A percentile compares a stretch with the other conserved stretches of the same genome.
Conservation (phyloP, 2,797 vertebrate species). For the Coregonus sp. region DNA sequence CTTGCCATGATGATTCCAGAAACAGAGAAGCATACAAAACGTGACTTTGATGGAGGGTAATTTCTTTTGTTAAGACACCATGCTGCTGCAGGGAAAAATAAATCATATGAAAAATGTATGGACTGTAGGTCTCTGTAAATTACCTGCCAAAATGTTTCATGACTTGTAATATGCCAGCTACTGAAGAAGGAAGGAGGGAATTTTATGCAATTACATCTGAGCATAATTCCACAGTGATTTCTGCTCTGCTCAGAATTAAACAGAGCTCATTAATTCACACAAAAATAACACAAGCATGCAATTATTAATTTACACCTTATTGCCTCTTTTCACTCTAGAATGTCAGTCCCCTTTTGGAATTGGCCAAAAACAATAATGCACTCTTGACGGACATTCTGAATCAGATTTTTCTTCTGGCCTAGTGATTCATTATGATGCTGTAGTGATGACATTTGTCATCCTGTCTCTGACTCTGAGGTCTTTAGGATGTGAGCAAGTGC, state of each 20-base stretch:
- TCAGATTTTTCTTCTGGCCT: slow-evolving; percentile 2
- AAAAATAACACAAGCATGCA: slow-evolving; percentile 30
- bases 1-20: slow-evolving; percentile 31
- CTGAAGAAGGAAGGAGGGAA: slow-evolving; percentile 52
- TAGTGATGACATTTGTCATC: slow-evolving; percentile 6
- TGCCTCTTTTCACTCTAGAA: neutral
- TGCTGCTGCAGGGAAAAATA: slow-evolving; percentile 60
- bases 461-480: slow-evolving; percentile 1
- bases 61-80: slow-evolving; percentile 69
- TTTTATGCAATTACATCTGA: slow-evolving; percentile 22
- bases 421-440: slow-evolving; percentile 19
- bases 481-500: neutral
- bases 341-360: neutral
- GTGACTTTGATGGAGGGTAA: slow-evolving; percentile 49
- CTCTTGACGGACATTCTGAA: slow-evolving; percentile 3
- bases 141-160: slow-evolving; percentile 77
- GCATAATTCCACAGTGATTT: slow-evolving; percentile 19
- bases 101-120: slow-evolving; percentile 76
- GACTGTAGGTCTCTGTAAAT: slow-evolving; percentile 71
- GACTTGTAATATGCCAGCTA: slow-evolving; percentile 70
- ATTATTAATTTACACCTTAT: neutral
- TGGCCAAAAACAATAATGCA: neutral
- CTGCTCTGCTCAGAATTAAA: slow-evolving; percentile 1
- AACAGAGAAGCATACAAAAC: slow-evolving; percentile 29
- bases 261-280: slow-evolving; percentile 45